Conservation (phyloP, 2,797 vertebrate genomes). For the Coracias cyanogaster region DNA sequence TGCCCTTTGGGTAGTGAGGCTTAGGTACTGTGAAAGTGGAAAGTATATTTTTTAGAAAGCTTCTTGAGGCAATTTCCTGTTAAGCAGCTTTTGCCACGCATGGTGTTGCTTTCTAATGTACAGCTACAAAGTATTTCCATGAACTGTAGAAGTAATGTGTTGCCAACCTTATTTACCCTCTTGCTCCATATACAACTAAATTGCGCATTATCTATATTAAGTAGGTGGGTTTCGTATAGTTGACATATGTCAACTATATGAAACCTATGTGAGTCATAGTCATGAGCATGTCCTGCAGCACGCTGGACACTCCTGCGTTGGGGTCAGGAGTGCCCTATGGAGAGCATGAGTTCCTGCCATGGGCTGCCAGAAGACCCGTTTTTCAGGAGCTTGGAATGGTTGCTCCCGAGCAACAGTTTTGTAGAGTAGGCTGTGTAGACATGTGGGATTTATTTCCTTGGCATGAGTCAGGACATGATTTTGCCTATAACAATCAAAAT, state of each 20-base stretch:
- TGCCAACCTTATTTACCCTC: not conserved
- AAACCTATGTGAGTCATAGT: too few species aligned
- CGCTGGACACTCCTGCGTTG: rapidly evolving
- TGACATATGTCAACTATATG: too few species aligned
- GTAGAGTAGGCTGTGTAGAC: not conserved
- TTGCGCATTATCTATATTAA: rapidly evolving
- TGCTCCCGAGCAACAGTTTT: not conserved
- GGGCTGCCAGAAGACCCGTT: not conserved
- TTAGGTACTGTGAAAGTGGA: not conserved
- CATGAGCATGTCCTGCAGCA: rapidly evolving
- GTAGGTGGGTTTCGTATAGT: not conserved
- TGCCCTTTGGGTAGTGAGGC: not conserved
- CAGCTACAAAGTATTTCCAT: not conserved
- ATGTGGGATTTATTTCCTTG: not conserved
- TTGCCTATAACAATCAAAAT: not conserved
- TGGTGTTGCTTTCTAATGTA: not conserved
- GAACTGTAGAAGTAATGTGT: not conserved
- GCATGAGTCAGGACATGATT: not conserved
- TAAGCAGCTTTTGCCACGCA: not conserved
- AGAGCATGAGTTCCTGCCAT: not conserved
- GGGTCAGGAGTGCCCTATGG: not conserved
- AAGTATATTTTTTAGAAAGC: not conserved
- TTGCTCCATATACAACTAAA: rapidly evolving
- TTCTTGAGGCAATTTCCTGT: not conserved
- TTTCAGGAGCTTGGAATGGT: not conserved